Conservation (phyloP, 2,113 vertebrate species). For the Petroica traversi region DNA sequence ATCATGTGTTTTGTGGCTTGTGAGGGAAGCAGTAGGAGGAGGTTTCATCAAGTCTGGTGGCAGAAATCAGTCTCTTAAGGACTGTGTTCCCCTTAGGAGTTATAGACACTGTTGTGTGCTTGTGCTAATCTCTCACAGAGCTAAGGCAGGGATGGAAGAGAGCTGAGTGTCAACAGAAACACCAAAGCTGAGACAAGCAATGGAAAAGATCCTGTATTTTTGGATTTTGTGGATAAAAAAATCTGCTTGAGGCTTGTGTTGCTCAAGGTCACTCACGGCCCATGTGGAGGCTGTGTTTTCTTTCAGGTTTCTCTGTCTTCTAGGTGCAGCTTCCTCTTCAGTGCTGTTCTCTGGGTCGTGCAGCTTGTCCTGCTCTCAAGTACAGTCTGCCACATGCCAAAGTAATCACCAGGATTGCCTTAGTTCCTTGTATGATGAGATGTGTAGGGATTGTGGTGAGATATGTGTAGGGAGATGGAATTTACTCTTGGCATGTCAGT, state of each 20-base stretch:
- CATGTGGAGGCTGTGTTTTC: not conserved
- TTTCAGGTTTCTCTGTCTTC: not conserved
- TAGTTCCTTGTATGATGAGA: not conserved
- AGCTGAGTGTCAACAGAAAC: not conserved
- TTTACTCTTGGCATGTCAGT: not conserved
- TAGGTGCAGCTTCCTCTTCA: not conserved
- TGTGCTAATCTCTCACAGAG: accelerated
- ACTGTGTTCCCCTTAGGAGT: not conserved
- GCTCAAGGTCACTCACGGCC: not conserved
- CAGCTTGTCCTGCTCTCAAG: not conserved
- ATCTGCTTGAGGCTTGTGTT: not conserved
- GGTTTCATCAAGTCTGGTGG: not conserved
- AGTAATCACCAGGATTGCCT: not conserved
- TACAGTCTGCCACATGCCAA: not conserved
- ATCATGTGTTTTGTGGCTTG: not conserved
- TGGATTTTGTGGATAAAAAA: not conserved
- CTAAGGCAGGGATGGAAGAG: not conserved
- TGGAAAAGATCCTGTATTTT: not conserved
- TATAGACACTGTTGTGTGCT: not conserved
- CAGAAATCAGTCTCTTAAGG: not conserved
- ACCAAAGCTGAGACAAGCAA: not conserved
- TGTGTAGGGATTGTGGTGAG: not conserved
- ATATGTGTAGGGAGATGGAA: not conserved
- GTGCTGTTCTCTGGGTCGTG: not conserved
- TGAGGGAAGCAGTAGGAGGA: not conserved